Base-by-base conservation (phyloP, 1,140 invertebrate species). In the Yoshiicerus persimilis region DNA sequence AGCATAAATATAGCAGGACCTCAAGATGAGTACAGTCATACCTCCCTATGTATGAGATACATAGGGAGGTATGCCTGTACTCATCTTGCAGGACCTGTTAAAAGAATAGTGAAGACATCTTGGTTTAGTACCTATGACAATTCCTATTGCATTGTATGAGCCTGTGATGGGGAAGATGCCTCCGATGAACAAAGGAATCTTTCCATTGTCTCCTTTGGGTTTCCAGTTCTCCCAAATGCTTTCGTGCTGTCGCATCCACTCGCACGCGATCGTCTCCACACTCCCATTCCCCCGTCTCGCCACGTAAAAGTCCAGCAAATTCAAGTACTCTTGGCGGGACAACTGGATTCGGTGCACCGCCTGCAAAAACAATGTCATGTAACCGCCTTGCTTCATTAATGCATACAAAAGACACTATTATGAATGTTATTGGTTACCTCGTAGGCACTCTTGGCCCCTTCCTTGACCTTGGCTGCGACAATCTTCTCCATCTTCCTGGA, bases 111-210 rank as follows among this genome's bases (percentile, higher is more conserved):
- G 0, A 47, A 23, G 2, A 27, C 4, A 87, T 16, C n/a, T 64
- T 4, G 10, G 56, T 64, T 64, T 25, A 34, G 30, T 47, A 94
- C 94, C 93, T 87, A 94, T 91, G 2, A 94, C 92, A 30, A 96
- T 94, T 62, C 96, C 95, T 23, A 93, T 92, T 16, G 95, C 95
- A 2, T 92, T 94, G 90, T 95, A 95, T 0, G 92, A 91, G 10
- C 94, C 94, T 32, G 91, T 93, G 56, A 96, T 92, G 0, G 96
- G 96, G 92, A 97, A 97, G 90, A 97, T 96, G 3, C 96, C 96
- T 64, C 96, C 96, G 84, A 97, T 95, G 88, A 93, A 94, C 25
- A 95, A 91, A 2, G 93, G 92, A 4, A 91, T 93, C 90, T 94
- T 94, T 62, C 93, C 93, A 6, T 93, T 92, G 0, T 93, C 91